Percentiles rank a stretch among this genome's conserved stretches.
phyloP scores from a whole-genome alignment of 2,113 vertebrate species.

The Cettia cetti region DNA sequence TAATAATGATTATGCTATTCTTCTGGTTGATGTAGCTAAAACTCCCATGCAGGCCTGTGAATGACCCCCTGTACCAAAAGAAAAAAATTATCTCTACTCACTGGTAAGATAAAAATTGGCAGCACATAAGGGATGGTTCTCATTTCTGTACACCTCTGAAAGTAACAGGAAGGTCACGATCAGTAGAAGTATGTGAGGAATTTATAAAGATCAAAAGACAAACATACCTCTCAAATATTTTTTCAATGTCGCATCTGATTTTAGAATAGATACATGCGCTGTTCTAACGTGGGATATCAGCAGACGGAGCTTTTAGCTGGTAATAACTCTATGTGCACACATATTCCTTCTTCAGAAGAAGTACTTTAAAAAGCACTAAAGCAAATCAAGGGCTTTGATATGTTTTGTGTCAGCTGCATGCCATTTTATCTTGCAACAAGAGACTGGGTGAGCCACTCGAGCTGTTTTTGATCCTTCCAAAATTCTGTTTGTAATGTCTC shows the following conservation, averaged over 20 bases:
- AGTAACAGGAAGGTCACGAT: conserved; percentile 41
- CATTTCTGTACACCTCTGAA: conserved; percentile 54
- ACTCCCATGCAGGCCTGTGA: not conserved
- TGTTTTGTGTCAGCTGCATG: conserved; percentile 57
- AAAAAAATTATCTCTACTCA: not conserved
- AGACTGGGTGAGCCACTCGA: conserved; percentile 1
- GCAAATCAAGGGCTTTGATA: conserved; percentile 48
- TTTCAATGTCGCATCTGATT: conserved; percentile 10
- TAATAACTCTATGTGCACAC: conserved; percentile 6
- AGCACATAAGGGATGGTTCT: conserved; percentile 34
- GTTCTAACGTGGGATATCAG: not conserved
- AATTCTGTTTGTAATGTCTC: conserved; percentile 35
- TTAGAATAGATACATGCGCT: not conserved
- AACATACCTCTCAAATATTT: conserved; percentile 36
- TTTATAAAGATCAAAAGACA: conserved; percentile 56
- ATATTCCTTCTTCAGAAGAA: conserved; percentile 35
- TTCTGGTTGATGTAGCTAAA: not conserved
- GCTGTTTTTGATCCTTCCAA: conserved; percentile 48
- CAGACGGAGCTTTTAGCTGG: conserved; percentile 9
- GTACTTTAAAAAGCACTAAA: conserved; percentile 42
- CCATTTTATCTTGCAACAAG: conserved; percentile 50
- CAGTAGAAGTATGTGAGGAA: conserved; percentile 46
- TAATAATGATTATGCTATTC: not conserved
- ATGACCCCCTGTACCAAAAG: not conserved
- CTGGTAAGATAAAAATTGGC: conserved; percentile 50